Evolutionary conservation across 2,113 vertebrate genomes (phyloP).

Genomic region (Ammodytes dubius): DNA sequence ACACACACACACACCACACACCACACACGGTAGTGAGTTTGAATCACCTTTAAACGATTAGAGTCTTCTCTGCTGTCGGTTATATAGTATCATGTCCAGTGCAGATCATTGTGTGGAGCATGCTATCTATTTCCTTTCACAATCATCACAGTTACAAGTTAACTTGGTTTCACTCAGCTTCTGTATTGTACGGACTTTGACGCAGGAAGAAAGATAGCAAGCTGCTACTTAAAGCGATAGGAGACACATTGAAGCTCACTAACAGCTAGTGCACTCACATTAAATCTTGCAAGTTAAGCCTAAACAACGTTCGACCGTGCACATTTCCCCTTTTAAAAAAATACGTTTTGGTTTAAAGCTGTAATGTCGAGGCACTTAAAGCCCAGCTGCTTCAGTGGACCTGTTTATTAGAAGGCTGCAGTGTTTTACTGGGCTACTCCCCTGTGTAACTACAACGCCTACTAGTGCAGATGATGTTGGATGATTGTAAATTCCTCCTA

Average conservation of each 20-base stretch:
- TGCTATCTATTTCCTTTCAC: constrained; percentile 3
- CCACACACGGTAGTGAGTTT: not conserved
- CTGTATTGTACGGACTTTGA: not conserved
- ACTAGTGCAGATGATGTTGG: not conserved
- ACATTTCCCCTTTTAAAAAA: not conserved
- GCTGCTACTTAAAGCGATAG: not conserved
- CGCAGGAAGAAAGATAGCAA: not conserved
- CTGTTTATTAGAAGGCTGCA: constrained; percentile 27
- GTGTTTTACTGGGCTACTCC: not conserved
- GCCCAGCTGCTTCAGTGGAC: constrained; percentile 22
- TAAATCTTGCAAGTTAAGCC: constrained; percentile 8
- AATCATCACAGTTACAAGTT: not conserved
- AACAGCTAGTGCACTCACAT: not conserved
- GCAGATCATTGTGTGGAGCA: not conserved
- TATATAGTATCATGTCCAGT: not conserved
- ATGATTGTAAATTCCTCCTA: not conserved
- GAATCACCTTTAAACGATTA: not conserved
- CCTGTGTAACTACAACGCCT: not conserved
- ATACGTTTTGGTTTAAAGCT: constrained; percentile 18
- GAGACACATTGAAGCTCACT: not conserved
- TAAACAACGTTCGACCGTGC: not conserved
- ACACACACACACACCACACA: too few relatives aligned
- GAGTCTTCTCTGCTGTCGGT: not conserved
- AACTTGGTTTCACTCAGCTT: not conserved
- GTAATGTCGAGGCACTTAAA: constrained; percentile 19